Percentiles rank a stretch among this genome's conserved stretches.
phyloP scores from a whole-genome alignment of 1,140 invertebrate genomes.

The Babylonia areolata region DNA sequence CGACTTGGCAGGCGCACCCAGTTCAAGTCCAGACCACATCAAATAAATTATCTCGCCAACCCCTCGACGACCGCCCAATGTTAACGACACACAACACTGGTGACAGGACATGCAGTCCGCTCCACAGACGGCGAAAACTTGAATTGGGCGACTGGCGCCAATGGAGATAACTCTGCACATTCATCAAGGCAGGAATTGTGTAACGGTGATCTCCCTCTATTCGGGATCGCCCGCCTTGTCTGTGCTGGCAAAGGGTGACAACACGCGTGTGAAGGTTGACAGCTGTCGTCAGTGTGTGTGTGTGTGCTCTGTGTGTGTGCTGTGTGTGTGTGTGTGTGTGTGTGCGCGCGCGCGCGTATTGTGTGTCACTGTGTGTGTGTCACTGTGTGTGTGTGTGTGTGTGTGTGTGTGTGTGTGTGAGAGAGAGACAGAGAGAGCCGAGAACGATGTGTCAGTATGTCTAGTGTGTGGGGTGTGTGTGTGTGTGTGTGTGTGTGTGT shows the following conservation, averaged over 20 bases:
- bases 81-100: not conserved
- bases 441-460: too few relatives aligned
- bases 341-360: too few relatives aligned
- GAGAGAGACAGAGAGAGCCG: too few relatives aligned
- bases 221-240: not conserved
- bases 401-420: too few relatives aligned
- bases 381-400: too few relatives aligned
- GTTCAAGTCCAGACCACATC: not conserved
- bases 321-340: too few relatives aligned
- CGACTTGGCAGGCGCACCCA: not conserved
- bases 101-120: not conserved
- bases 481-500: too few relatives aligned
- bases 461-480: too few relatives aligned
- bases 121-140: not conserved
- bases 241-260: not conserved
- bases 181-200: constrained; percentile 2
- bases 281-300: too few relatives aligned
- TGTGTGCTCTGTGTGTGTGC: too few relatives aligned
- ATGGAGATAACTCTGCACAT: not conserved
- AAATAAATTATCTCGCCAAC: not conserved
- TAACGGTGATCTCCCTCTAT: constrained; percentile 11
- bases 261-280: too few relatives aligned
- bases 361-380: too few relatives aligned
- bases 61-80: not conserved
- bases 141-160: not conserved